These are phyloP conservation scores for Timema cristinae DNA, from an alignment of 2,888 invertebrate genomes.

Conservation along the genomic window DNA sequence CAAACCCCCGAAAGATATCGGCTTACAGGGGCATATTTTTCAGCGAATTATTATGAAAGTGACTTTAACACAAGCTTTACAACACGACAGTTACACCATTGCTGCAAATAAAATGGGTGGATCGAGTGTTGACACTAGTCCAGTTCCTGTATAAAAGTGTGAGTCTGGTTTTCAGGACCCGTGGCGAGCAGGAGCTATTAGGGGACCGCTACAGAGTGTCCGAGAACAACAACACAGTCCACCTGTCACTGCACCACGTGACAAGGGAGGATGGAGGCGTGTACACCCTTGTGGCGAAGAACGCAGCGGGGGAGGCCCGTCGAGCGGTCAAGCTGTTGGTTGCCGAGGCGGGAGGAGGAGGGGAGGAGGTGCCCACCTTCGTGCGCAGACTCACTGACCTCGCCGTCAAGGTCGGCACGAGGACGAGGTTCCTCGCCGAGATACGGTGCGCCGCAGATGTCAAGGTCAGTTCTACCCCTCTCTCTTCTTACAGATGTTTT, in stretches of 20 bases:
- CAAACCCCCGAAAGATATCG: too few species aligned
- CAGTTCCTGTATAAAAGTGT: too few species aligned
- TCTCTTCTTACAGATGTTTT: neutral
- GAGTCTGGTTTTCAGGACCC: slow-evolving; percentile 47
- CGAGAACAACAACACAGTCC: slow-evolving; percentile 45
- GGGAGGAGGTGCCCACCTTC: slow-evolving; percentile 60
- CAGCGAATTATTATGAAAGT: too few species aligned
- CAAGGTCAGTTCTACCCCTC: slow-evolving; percentile 56
- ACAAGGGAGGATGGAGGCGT: slow-evolving; percentile 47
- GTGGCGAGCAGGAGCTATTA: slow-evolving; percentile 54
- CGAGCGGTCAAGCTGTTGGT: slow-evolving; percentile 55
- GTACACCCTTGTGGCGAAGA: slow-evolving; percentile 65
- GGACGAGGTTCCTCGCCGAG: slow-evolving; percentile 80
- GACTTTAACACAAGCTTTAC: too few species aligned
- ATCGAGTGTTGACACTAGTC: too few species aligned
- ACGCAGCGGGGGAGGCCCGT: slow-evolving; percentile 54
- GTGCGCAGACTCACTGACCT: slow-evolving; percentile 79
- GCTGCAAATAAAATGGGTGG: too few species aligned
- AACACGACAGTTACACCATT: too few species aligned
- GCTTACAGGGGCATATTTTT: too few species aligned
- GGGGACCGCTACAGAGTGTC: slow-evolving; percentile 60
- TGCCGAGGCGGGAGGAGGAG: slow-evolving; percentile 54
- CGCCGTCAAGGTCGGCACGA: slow-evolving; percentile 84
- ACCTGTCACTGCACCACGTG: slow-evolving; percentile 46
- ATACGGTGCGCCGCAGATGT: slow-evolving; percentile 73